Base-by-base conservation (phyloP, 1,140 invertebrate species). In the Calosoma granatense region DNA sequence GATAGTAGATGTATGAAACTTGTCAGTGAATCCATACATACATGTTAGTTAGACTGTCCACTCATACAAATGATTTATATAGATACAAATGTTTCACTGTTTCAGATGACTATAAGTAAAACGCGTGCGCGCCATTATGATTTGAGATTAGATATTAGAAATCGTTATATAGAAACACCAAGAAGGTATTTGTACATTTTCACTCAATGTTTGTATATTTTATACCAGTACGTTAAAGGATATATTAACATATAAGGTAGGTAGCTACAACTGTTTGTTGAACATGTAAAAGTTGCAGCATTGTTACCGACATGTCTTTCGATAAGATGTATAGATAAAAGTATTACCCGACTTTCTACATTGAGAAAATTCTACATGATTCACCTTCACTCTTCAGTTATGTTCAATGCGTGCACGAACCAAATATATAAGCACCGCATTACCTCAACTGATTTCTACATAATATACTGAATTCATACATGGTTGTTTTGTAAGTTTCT, bases 121-220 rank as follows among this genome's bases (percentile, higher is more conserved):
- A 9, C n/a, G n/a, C n/a, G n/a, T 36, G n/a, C 6, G 26, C 6
- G n/a, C 26, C 26, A 36, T 36, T 36, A 36, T 36, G n/a, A 36
- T 36, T 36, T 36, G n/a, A 36, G 6, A 9, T 6, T 36, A 36
- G 26, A 36, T 36, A 36, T 36, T 36, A 36, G 26, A 36, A 36
- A 36, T 36, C n/a, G 26, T 36, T 36, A 36, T n/a, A n/a, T 36
- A 36, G 26, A 36, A 36, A 36, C 26, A 36, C 26, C 26, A 36
- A 36, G n/a, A 47, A 47, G 17, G 41, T 47, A 47, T 47, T 47
- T 47, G 15, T 47, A 47, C 41, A 47, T 11, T 11, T 47, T 17
- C 41, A 11, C 41, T 47, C 41, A 47, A 47, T 47, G 41, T 47
- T 47, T 47, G 41, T 47, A 47, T 47, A 47, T 47, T 47, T 47